Evolutionary conservation across 2,797 vertebrate species (phyloP).

Genomic region (Cossypha dichroa): DNA sequence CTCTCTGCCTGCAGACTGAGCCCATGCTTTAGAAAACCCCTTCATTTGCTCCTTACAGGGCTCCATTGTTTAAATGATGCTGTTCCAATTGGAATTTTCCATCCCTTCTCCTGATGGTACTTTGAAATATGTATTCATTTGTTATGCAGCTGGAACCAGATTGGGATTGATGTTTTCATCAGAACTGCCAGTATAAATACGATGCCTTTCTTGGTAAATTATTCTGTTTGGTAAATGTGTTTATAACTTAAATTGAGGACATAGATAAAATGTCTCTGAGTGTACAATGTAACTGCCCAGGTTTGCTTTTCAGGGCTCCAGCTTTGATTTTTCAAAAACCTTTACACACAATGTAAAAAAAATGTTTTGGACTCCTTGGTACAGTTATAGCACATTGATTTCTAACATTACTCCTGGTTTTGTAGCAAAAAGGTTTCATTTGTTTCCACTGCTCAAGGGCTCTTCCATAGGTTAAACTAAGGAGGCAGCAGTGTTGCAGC

Average conservation of each 20-base stretch:
- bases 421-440: not conserved
- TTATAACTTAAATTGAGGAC: not conserved
- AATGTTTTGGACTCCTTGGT: not conserved
- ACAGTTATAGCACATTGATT: not conserved
- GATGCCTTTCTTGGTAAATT: not conserved
- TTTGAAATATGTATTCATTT: not conserved
- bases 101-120: not conserved
- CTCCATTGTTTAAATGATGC: not conserved
- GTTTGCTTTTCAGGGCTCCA: slow-evolving; percentile 23
- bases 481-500: not conserved
- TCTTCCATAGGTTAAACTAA: not conserved
- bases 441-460: not conserved
- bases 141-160: slow-evolving; percentile 2
- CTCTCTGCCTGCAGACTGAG: not conserved
- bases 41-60: not conserved
- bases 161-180: slow-evolving; percentile 24
- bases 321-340: not conserved
- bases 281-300: not conserved
- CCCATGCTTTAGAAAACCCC: not conserved
- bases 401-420: not conserved
- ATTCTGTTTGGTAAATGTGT: not conserved
- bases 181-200: not conserved
- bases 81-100: not conserved
- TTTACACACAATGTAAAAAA: not conserved
- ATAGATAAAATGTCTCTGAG: not conserved